Evolutionary conservation across 1,140 invertebrate genomes (phyloP).

Genomic region (Diorhabda elongata): DNA sequence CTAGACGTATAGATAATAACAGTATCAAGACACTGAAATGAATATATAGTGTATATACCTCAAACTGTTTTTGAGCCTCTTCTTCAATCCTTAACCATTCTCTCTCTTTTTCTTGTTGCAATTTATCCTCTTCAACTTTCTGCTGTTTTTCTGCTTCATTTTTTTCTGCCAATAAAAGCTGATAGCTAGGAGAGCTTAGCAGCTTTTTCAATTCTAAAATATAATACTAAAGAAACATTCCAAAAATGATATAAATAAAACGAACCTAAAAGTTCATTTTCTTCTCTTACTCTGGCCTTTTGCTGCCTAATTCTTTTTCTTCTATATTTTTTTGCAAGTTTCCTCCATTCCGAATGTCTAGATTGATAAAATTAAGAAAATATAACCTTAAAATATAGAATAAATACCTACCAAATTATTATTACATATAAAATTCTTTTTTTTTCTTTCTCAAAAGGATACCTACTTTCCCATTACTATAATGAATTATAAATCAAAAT

Average conservation of each 20-base stretch:
- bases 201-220: conserved; percentile 35
- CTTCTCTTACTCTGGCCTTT: conserved; percentile 43
- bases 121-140: conserved; percentile 18
- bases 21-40: too few species aligned
- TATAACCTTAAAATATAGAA: conserved; percentile 27
- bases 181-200: conserved; percentile 44
- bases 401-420: conserved; percentile 7
- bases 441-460: conserved; percentile 40
- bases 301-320: conserved; percentile 46
- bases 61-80: conserved; percentile 45
- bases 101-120: conserved; percentile 36
- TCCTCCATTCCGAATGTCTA: conserved; percentile 49
- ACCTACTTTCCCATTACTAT: conserved; percentile 44
- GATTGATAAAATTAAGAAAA: conserved; percentile 44
- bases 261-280: conserved; percentile 36
- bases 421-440: background rate
- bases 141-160: conserved; percentile 27
- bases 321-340: conserved; percentile 48
- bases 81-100: conserved; percentile 47
- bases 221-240: conserved; percentile 15
- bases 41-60: conserved; percentile 4
- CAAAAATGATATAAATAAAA: conserved; percentile 7
- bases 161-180: conserved; percentile 39
- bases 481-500: background rate
- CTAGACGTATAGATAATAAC: too few species aligned